These are phyloP conservation scores for Platorchestia sp. DNA, from an alignment of 1,140 invertebrate species.

Conservation along the genomic window DNA sequence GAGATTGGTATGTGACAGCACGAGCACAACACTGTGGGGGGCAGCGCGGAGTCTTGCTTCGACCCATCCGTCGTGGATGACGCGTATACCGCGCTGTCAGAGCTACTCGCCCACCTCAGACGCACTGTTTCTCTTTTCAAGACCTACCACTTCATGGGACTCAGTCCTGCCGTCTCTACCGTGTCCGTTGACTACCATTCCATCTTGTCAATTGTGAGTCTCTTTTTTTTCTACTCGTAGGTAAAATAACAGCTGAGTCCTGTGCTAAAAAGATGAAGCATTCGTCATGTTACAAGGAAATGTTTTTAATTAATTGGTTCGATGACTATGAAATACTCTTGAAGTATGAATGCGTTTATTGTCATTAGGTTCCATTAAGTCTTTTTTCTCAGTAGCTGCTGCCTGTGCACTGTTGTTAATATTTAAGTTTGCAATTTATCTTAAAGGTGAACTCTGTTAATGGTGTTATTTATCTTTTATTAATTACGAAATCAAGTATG, in stretches of 20 bases:
- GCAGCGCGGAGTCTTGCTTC: neutral
- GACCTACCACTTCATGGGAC: neutral
- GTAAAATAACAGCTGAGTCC: neutral
- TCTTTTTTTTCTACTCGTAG: neutral
- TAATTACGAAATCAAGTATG: neutral
- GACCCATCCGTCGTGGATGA: neutral
- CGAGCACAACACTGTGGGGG: neutral
- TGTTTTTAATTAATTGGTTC: neutral
- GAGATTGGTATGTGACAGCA: neutral
- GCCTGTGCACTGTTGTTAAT: neutral
- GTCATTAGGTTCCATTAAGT: neutral
- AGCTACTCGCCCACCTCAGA: neutral
- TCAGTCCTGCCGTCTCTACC: neutral
- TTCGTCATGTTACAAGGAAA: neutral
- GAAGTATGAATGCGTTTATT: neutral
- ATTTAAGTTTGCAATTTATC: neutral
- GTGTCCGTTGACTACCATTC: neutral
- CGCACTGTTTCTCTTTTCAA: neutral
- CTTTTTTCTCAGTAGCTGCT: too few relatives aligned
- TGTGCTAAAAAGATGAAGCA: neutral
- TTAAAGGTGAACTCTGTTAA: too few relatives aligned
- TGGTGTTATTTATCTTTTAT: too few relatives aligned
- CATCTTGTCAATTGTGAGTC: neutral
- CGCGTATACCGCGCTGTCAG: neutral
- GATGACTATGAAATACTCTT: neutral